Base-by-base conservation (phyloP, 64 coral and sea anemone genomes). In the Trachythela sp. region DNA sequence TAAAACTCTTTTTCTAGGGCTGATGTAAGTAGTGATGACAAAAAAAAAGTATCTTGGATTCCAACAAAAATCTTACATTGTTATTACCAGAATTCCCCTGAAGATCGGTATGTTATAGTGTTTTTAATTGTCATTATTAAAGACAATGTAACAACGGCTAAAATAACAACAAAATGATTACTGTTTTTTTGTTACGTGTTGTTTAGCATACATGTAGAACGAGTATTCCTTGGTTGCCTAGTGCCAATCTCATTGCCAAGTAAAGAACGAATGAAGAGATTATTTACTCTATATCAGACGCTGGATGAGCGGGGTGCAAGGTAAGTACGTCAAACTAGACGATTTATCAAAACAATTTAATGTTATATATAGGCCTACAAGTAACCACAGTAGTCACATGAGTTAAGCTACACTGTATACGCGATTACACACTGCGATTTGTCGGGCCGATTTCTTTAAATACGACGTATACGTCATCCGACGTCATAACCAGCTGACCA, bases 61-160 rank as follows among this genome's bases (percentile, higher is more conserved):
- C 96, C 96, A 43, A 99, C 91, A 50, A 99, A 94, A 70, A 38
- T 95, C 13, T 45, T 99, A 27, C 91, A 94, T 14, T 89, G 93
- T 38, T 99, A 95, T 58, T 99, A 99, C 43, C 91, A 93, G 84
- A 91, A 92, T 64, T 91, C 93, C 14, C 80, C 90, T 42, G 96
- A 99, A 87, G 94, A 99, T 76, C 89, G 94, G 94, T 90, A 87
- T 13, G 24, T 36, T n/a, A 64, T 26, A 20, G 0, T 40, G n/a
- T 60, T n/a, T n/a, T n/a, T n/a, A n/a, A n/a, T n/a, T n/a, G n/a
- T n/a, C n/a, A n/a, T n/a, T n/a, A n/a, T n/a, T n/a, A n/a, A n/a
- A n/a, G n/a, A n/a, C n/a, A n/a, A n/a, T n/a, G n/a, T n/a, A n/a
- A n/a, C n/a, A n/a, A n/a, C n/a, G n/a, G n/a, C n/a, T n/a, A n/a